Evolutionary conservation across 2,888 invertebrate genomes (phyloP).

Genomic region (Temnothorax ravouxi): DNA sequence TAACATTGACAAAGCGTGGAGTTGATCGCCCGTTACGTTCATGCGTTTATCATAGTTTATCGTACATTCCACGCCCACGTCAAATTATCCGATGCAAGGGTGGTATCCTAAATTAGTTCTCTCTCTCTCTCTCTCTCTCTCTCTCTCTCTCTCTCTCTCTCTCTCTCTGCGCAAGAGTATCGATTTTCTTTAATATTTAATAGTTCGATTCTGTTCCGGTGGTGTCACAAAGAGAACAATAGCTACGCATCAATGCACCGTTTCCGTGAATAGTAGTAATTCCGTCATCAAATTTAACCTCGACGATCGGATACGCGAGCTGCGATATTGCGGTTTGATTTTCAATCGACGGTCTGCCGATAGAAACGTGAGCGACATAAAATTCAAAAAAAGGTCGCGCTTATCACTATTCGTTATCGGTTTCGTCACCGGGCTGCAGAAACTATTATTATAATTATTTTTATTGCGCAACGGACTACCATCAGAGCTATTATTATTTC

Average conservation of each 20-base stretch:
- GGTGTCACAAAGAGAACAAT: conserved; percentile 39
- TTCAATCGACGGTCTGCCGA: conserved; percentile 25
- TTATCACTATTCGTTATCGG: conserved; percentile 26
- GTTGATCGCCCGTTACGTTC: conserved; percentile 13
- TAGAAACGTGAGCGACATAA: neutral
- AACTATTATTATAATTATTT: conserved; percentile 42
- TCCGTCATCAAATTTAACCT: conserved; percentile 43
- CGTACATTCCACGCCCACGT: neutral
- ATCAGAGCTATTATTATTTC: conserved; percentile 26
- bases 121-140: neutral
- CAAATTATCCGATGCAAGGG: conserved; percentile 2
- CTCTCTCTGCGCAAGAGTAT: conserved; percentile 16
- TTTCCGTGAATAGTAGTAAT: conserved; percentile 35
- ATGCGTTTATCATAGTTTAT: conserved; percentile 18
- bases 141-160: neutral
- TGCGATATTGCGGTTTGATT: conserved; percentile 53
- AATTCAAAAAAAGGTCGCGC: conserved; percentile 22
- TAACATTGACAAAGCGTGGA: neutral
- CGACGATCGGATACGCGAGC: conserved; percentile 40
- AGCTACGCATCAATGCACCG: conserved; percentile 21
- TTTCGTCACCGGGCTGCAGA: neutral
- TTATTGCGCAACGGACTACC: conserved; percentile 12
- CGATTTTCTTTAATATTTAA: conserved; percentile 51
- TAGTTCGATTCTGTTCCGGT: conserved; percentile 29
- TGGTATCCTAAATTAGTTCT: conserved; percentile 3